Evolutionary conservation across 2,113 vertebrate species (phyloP).

Genomic region (Egretta garzetta): DNA sequence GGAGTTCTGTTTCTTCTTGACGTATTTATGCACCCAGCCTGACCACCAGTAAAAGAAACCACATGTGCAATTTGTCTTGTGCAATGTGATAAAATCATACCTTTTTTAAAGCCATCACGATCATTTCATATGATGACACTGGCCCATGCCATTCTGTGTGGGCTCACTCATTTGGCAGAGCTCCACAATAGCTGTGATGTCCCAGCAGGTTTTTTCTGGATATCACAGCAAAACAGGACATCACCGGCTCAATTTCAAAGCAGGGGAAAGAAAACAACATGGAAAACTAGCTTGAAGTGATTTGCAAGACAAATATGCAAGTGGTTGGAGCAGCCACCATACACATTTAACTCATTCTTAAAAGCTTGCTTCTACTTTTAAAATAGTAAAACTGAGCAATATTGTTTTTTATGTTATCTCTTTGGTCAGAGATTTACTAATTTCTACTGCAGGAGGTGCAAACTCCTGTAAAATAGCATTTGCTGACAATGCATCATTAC

Average conservation of each 20-base stretch:
- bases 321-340: background rate
- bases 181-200: background rate
- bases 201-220: background rate
- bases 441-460: background rate
- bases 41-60: background rate
- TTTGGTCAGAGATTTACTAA: background rate
- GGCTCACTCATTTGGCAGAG: background rate
- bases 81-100: background rate
- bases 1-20: background rate
- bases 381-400: background rate
- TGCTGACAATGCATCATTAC: background rate
- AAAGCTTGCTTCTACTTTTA: background rate
- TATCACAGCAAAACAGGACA: background rate
- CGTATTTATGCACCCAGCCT: background rate
- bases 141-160: background rate
- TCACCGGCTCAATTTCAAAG: background rate
- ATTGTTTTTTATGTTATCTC: background rate
- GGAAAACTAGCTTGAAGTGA: background rate
- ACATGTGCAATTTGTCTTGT: background rate
- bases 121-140: background rate
- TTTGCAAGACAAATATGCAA: background rate
- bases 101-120: background rate
- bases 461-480: background rate
- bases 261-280: background rate
- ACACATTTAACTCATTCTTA: background rate